Evolutionary conservation across 1,140 invertebrate species (phyloP), one percentile per base, ranked within the genome.

Genomic region (Hypothenemus hampei): DNA sequence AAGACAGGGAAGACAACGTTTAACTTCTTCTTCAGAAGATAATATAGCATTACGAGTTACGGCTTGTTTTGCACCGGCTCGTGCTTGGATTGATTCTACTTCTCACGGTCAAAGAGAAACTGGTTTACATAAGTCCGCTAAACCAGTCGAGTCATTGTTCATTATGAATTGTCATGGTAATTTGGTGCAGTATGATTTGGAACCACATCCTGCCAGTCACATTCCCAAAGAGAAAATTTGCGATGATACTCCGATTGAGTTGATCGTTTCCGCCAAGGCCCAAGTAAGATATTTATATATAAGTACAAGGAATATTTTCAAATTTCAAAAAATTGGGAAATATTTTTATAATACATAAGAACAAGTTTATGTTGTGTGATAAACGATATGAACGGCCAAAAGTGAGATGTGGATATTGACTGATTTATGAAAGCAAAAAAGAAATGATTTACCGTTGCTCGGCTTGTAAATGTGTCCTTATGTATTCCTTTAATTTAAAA

Each of bases 171-270:
- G 88, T 58, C 84, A 87, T 66, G 93, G 93, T 19, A 84, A 81
- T 49, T 79, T 98, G 61, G 81, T 93, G 53, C 92, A 97, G 68
- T 95, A 97, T 61, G 82, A 90, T 69, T 77, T 98, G 60, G 89
- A 97, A 66, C 91, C 91, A 0, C 82, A 82, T 65, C 82, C 84
- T 58, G 75, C 78, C 51, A 70, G 81, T 69, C 81, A 79, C 63
- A 75, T 91, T 59, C 82, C 87, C 43, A 93, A 91, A 71, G 89
- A 93, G 72, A 89, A 90, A 75, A 79, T 93, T 26, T 90, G 88
- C 66, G 91, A 96, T 72, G 93, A 97, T 65, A 87, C 91, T 1
- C 79, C 84, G 6, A 88, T 98, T 58, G 91, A 96, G 65, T 66
- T 97, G 58, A 81, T 84, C 43, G 89, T 93, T 37, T 85, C 87